Base-by-base conservation (phyloP, 1,140 invertebrate species). In the Rhagoletis pomonella region DNA sequence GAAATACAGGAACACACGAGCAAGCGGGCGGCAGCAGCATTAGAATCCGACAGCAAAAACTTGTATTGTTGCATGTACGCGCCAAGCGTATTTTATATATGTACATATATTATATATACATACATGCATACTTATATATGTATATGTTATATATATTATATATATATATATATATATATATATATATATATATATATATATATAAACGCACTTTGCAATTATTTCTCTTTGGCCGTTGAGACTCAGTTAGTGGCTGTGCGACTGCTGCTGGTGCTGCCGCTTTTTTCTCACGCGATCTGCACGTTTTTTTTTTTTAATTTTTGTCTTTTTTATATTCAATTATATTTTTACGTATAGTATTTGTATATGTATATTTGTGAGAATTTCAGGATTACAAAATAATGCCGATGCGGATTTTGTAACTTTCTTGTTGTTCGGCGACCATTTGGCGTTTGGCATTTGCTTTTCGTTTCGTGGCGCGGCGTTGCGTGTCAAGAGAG, bases 301-400 rank as follows among this genome's bases (percentile, higher is more conserved):
- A 64, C 42, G 4, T 86, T 64, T 19, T 86, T 55, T 69, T 17
- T 77, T 87, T 77, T 59, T 44, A 77, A 1, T 42, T 77, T 55
- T 59, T 67, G 47, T 29, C 47, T 69, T 77, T 59, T 69, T 81
- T 77, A 77, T 69, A 59, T 81, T 81, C 19, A 50, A 84, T 85
- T 85, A 69, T 65, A 64, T 87, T 19, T 84, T 81, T 85, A 65
- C 62, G 44, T 87, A 50, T 85, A 87, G 59, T 87, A 29, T 84
- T 81, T 69, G 42, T 59, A 85, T 85, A 55, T 85, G 39, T 64
- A 19, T 65, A 67, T 55, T 44, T 65, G 65, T 87, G n/a, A n/a
- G 58, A 65, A 42, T 87, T 84, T 62, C n/a, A 9, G 12, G n/a
- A 60, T 62, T 87, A 58, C 81, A 67, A 87, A 69, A 64, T 86